These are phyloP conservation scores for Hemistola chrysoprasaria DNA, from an alignment of 2,888 invertebrate species.

Conservation along the genomic window DNA sequence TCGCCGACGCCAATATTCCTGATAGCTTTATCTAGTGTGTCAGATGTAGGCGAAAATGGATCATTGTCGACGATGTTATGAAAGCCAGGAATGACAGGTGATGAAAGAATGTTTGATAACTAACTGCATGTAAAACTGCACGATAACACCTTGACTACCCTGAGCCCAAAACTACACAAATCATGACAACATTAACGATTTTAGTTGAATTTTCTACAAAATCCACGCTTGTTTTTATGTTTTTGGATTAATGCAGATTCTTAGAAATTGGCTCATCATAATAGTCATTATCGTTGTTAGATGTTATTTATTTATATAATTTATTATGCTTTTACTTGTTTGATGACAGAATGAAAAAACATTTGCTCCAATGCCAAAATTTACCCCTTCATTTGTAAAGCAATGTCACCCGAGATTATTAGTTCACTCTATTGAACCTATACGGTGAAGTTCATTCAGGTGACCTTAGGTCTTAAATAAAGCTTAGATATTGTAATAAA, in stretches of 20 bases:
- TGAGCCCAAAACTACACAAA: too few relatives aligned
- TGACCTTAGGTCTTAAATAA: slow-evolving; percentile 18
- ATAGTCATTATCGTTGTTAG: too few relatives aligned
- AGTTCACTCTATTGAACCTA: too few relatives aligned
- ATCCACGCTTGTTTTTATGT: too few relatives aligned
- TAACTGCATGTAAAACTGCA: slow-evolving; percentile 10
- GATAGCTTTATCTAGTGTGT: slow-evolving; percentile 62
- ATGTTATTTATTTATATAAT: too few relatives aligned
- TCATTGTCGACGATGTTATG: slow-evolving; percentile 48
- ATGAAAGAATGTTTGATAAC: slow-evolving; percentile 31
- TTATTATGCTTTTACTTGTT: too few relatives aligned
- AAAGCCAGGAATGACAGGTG: slow-evolving; percentile 61
- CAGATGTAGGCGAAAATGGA: slow-evolving; percentile 54
- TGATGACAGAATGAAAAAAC: not conserved
- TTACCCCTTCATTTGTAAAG: not conserved
- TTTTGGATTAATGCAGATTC: too few relatives aligned
- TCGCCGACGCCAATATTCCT: slow-evolving; percentile 56
- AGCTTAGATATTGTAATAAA: slow-evolving; percentile 2
- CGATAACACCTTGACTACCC: slow-evolving; percentile 2
- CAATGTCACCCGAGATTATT: slow-evolving; percentile 7
- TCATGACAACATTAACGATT: too few relatives aligned
- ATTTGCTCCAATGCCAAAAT: slow-evolving; percentile 14
- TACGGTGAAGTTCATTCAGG: slow-evolving; percentile 13
- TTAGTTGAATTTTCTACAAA: too few relatives aligned
- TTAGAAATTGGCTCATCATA: not conserved